Base-by-base conservation (phyloP, 1,140 invertebrate species). In the Dermatophagoides farinae region DNA sequence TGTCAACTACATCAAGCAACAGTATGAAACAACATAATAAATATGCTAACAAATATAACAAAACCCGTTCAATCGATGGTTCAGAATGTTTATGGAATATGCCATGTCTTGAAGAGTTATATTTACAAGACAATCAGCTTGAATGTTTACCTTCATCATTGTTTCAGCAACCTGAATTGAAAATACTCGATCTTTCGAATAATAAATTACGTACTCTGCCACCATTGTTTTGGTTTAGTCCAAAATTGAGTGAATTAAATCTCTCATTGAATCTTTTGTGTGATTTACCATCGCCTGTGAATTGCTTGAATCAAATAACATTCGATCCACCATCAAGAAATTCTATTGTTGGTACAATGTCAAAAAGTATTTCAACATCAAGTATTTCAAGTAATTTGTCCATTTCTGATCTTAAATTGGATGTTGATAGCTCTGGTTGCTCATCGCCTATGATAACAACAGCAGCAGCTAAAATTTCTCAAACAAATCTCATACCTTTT, bases 161-260 rank as follows among this genome's bases (percentile, higher is more conserved):
- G 72, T 70, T 69, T 20, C 77, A 78, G 23, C 75, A 97, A 44
- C 86, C 88, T 0, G 73, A 79, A 0, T 73, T 98, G 1, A 77
- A 80, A 22, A 82, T 83, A 6, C 74, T 97, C 64, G 90, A 97
- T 71, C 79, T 92, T 0, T 89, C 89, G 0, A 88, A 93, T 68
- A 98, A 98, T 71, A 88, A 89, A 70, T 72, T 98, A n/a, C 82
- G 84, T 47, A 74, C 77, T 55, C 70, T 97, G 40, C 90, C 92
- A 0, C 79, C 82, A 51, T 81, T 82, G 61, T 76, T 97, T 71
- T 98, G 95, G 95, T 73, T 78, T n/a, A 79, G 88, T 0, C 86
- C 87, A 0, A 84, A 84, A 63, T 72, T 97, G 25, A 80, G 86
- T 61, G 91, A 96, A 71, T 70, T 97, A 12, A 96, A 95, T 71